Evolutionary conservation across 2,797 vertebrate genomes (phyloP).

Genomic region (Pagetopsis macropterus): DNA sequence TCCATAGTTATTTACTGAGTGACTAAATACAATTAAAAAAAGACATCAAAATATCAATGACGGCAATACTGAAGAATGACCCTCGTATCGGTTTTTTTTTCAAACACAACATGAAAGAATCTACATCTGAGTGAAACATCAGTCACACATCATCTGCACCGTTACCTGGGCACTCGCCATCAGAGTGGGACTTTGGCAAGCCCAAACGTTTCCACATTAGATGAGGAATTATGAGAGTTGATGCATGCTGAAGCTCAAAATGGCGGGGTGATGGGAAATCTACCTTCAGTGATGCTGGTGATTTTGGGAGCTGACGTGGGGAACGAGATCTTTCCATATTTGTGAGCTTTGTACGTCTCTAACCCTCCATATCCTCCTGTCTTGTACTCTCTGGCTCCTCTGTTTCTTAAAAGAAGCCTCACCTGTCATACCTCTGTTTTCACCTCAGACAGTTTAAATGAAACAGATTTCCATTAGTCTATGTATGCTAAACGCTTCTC

Average conservation of each 20-base stretch:
- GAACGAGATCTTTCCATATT: neutral
- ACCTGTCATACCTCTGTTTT: neutral
- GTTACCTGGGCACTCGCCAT: conserved; percentile 43
- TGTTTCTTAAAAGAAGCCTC: neutral
- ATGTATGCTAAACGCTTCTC: neutral
- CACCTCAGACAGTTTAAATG: neutral
- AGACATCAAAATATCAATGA: neutral
- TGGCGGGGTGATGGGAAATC: conserved; percentile 27
- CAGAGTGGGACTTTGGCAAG: conserved; percentile 53
- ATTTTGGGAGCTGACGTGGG: neutral
- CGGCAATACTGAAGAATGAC: neutral
- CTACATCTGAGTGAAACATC: neutral
- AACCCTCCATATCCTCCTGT: neutral
- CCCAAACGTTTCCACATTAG: conserved; percentile 69
- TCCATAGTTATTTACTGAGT: neutral
- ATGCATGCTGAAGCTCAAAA: conserved; percentile 43
- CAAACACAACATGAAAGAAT: conserved; percentile 1
- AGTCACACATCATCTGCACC: conserved; percentile 22
- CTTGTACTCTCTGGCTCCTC: neutral
- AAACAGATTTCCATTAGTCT: conserved; percentile 1
- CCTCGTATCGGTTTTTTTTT: neutral
- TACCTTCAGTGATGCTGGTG: conserved; percentile 8
- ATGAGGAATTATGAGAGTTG: conserved; percentile 37
- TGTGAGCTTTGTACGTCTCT: neutral
- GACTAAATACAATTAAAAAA: neutral